Evolutionary conservation across 2,888 invertebrate genomes (phyloP).

Genomic region (Volucella bombylans): DNA sequence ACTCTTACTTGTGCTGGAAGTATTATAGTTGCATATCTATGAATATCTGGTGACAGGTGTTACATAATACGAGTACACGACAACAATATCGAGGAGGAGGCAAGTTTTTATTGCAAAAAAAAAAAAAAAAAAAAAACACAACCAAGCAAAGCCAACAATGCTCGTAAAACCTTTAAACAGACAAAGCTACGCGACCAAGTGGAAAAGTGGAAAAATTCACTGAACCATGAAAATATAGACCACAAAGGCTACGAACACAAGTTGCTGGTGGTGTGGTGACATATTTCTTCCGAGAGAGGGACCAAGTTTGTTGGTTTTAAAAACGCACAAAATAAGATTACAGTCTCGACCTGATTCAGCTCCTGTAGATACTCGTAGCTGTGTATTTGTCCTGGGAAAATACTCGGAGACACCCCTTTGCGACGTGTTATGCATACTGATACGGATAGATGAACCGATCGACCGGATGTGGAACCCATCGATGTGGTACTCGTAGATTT

Average conservation of each 20-base stretch:
- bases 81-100: constrained; percentile 40
- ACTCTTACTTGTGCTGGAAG: not conserved
- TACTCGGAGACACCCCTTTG: not conserved
- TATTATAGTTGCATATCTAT: constrained; percentile 13
- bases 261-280: constrained; percentile 32
- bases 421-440: too few relatives aligned
- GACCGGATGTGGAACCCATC: constrained; percentile 58
- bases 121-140: not conserved
- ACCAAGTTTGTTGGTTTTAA: constrained; percentile 35
- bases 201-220: constrained; percentile 71
- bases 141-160: not conserved
- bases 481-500: constrained; percentile 25
- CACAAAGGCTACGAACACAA: constrained; percentile 18
- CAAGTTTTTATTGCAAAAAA: constrained; percentile 67
- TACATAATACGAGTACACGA: constrained; percentile 40
- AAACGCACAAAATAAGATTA: constrained; percentile 20
- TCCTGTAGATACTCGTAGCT: constrained; percentile 31
- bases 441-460: not conserved
- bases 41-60: constrained; percentile 50
- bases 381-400: constrained; percentile 22
- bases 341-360: constrained; percentile 14
- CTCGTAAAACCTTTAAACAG: constrained; percentile 32
- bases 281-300: constrained; percentile 44
- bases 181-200: constrained; percentile 69
- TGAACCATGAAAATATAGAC: constrained; percentile 59